phyloP scores from a whole-genome alignment of 2,888 invertebrate species.

The Blomia tropicalis region DNA sequence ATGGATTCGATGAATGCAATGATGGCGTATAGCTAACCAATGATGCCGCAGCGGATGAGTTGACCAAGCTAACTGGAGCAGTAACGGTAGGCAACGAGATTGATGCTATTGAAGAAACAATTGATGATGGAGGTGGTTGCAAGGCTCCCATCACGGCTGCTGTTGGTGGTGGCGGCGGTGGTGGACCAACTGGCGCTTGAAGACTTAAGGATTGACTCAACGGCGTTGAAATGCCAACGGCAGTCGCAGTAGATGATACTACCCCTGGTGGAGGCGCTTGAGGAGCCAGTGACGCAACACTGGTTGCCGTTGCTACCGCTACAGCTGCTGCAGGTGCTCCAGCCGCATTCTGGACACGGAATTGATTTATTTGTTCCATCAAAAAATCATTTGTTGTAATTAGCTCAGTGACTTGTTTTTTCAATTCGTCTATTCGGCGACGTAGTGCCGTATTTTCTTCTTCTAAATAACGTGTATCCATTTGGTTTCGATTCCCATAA shows the following conservation, averaged over 20 bases:
- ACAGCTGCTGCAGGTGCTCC: neutral
- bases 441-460: constrained; percentile 52
- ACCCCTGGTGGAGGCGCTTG: neutral
- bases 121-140: neutral
- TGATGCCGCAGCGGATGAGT: constrained; percentile 10
- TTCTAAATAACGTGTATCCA: constrained; percentile 35
- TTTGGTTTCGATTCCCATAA: neutral
- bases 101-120: constrained; percentile 21
- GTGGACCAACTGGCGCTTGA: constrained; percentile 7
- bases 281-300: neutral
- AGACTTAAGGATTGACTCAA: neutral
- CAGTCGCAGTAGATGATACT: constrained; percentile 9
- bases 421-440: constrained; percentile 51
- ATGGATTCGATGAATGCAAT: constrained; percentile 14
- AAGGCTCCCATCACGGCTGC: neutral
- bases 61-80: constrained; percentile 5
- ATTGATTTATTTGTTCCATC: constrained; percentile 56
- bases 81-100: constrained; percentile 21
- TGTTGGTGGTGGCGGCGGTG: neutral
- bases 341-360: constrained; percentile 37
- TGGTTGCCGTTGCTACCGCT: neutral
- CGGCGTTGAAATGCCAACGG: neutral
- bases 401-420: constrained; percentile 52
- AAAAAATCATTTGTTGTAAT: constrained; percentile 61
- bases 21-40: constrained; percentile 22